Evolutionary conservation across 2,888 invertebrate species (phyloP).

Genomic region (Yponomeuta plumbellus): DNA sequence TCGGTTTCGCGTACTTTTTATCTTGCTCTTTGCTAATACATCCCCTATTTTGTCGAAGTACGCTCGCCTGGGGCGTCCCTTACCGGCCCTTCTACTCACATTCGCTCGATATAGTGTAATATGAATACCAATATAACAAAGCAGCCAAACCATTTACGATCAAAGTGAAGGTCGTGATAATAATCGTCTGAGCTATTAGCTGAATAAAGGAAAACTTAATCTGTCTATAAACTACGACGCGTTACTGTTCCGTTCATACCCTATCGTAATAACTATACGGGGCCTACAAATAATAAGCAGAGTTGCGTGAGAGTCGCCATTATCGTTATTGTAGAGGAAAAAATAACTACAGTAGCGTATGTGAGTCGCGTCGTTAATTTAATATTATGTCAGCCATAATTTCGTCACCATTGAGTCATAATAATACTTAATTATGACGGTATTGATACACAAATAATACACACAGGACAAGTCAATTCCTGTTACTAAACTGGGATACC

Average conservation of each 20-base stretch:
- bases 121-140: too few relatives aligned
- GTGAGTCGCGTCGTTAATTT: not conserved
- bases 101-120: too few relatives aligned
- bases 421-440: not conserved
- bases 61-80: too few relatives aligned
- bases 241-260: not conserved
- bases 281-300: not conserved
- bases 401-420: not conserved
- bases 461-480: not conserved
- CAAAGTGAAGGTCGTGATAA: not conserved
- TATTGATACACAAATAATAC: not conserved
- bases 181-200: not conserved
- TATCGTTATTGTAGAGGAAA: slow-evolving; percentile 2
- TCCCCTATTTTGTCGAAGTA: too few relatives aligned
- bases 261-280: not conserved
- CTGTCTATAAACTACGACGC: not conserved
- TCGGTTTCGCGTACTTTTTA: too few relatives aligned
- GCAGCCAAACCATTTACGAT: not conserved
- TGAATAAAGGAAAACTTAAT: not conserved
- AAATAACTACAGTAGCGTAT: not conserved
- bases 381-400: not conserved
- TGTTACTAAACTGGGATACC: not conserved
- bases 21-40: too few relatives aligned
- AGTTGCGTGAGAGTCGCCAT: slow-evolving; percentile 11
- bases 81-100: too few relatives aligned